Conservation (phyloP, 2,888 invertebrate species). For the Andrena flavipes region DNA sequence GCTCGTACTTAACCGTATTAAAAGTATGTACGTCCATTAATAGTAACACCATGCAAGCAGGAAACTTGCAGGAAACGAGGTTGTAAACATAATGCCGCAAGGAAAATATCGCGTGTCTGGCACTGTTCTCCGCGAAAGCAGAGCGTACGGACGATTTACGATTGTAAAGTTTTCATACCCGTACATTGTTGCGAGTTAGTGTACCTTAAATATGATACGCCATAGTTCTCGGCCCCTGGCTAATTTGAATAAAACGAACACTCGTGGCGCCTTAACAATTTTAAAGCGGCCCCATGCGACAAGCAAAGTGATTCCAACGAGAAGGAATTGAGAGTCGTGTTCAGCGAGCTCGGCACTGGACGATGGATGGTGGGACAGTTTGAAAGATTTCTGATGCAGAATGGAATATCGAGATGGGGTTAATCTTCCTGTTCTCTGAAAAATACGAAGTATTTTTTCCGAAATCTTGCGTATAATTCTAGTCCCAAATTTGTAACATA, state of each 20-base stretch:
- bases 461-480: no score
- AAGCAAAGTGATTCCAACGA: neutral
- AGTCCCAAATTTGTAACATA: no score
- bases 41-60: neutral
- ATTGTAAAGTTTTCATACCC: constrained; percentile 40
- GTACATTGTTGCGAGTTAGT: constrained; percentile 28
- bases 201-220: constrained; percentile 2
- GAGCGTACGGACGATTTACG: constrained; percentile 39
- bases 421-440: no score
- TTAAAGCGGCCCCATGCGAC: neutral
- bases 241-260: constrained; percentile 41
- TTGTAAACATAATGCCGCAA: constrained; percentile 41
- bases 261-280: constrained; percentile 14
- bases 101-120: constrained; percentile 36
- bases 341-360: no score
- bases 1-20: constrained; percentile 3
- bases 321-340: constrained; percentile 6
- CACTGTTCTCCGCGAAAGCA: constrained; percentile 12
- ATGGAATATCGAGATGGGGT: no score
- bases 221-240: neutral
- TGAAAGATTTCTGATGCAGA: no score
- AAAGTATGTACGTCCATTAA: constrained; percentile 15
- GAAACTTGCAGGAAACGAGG: constrained; percentile 27
- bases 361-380: no score
- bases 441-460: no score